These are phyloP conservation scores for Dipus sagitta DNA, from an alignment of 2,797 vertebrate genomes.

Conservation along the genomic window DNA sequence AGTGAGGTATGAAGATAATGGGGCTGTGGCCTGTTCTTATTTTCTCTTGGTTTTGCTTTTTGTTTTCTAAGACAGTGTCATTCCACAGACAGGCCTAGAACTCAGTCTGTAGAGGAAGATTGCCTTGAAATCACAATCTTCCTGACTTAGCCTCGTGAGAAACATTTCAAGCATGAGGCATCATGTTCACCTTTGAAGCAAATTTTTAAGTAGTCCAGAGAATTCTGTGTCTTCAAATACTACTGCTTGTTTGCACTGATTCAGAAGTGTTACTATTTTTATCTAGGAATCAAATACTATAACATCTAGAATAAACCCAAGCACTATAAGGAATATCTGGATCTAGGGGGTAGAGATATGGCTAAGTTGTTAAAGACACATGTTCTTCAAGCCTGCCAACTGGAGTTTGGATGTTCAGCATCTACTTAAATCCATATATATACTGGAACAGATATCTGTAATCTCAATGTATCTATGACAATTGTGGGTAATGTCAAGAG, in stretches of 20 bases:
- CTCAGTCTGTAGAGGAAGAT: not conserved
- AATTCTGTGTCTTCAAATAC: slow-evolving; percentile 19
- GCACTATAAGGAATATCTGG: no score
- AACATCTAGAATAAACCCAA: no score
- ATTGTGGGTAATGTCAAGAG: no score
- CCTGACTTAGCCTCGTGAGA: not conserved
- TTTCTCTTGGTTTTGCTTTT: not conserved
- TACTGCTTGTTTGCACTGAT: not conserved
- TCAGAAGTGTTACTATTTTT: not conserved
- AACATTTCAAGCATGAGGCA: not conserved
- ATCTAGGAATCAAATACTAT: slow-evolving; percentile 12
- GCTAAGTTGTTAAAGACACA: no score
- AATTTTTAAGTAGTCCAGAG: not conserved
- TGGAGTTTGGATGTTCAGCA: no score
- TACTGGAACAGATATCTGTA: no score
- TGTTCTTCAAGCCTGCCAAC: no score
- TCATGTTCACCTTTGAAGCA: not conserved
- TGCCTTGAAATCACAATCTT: not conserved
- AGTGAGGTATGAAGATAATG: not conserved
- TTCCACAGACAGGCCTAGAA: not conserved
- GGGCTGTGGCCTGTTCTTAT: not conserved
- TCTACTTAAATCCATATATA: no score
- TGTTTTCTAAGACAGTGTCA: not conserved
- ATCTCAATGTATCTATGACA: no score
- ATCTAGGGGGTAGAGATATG: no score